Evolutionary conservation across 2,797 vertebrate genomes (phyloP).

Genomic region (Rhynchotus rufescens): DNA sequence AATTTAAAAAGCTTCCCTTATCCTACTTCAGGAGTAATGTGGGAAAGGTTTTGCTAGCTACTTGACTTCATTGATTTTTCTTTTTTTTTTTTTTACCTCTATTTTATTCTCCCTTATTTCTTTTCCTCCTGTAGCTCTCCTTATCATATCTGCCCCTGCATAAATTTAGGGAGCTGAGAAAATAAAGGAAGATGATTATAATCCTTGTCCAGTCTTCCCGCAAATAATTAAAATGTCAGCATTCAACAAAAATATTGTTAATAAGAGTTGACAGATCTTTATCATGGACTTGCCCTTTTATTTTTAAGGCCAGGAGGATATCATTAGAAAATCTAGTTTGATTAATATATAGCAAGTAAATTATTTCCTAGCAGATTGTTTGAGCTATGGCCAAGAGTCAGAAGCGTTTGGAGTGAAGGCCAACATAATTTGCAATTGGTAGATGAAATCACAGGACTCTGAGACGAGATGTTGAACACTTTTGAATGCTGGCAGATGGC

Average conservation of each 20-base stretch:
- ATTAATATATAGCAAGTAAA: neutral
- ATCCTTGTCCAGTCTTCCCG: neutral
- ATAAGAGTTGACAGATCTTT: neutral
- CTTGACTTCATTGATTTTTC: neutral
- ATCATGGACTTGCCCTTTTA: neutral
- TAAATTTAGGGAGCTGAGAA: neutral
- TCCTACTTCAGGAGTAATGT: neutral
- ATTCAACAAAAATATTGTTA: neutral
- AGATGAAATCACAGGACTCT: neutral
- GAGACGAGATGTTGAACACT: neutral
- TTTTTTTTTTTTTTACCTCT: neutral
- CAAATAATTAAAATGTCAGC: neutral
- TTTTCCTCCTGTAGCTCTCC: neutral
- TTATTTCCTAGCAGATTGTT: neutral
- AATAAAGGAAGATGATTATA: neutral
- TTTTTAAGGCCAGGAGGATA: neutral
- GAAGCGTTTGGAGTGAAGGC: neutral
- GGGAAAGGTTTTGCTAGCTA: neutral
- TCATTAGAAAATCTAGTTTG: neutral
- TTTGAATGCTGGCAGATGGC: neutral
- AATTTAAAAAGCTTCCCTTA: neutral
- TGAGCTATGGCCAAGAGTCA: neutral
- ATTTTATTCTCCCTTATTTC: neutral
- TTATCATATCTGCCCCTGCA: neutral
- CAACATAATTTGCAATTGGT: neutral